Base-by-base conservation (phyloP, 2,113 vertebrate species). In the Pristiophorus japonicus region DNA sequence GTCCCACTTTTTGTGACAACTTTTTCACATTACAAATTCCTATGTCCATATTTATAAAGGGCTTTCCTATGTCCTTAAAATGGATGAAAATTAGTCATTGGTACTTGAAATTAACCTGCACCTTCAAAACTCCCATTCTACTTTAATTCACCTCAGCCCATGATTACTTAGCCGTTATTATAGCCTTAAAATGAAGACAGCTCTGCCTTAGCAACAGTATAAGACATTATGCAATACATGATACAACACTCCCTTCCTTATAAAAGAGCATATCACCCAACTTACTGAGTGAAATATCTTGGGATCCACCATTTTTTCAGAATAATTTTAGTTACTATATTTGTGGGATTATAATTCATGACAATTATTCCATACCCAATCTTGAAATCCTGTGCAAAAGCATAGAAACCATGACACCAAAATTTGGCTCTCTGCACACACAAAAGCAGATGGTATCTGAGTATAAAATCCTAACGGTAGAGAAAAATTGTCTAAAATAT, bases 301-400 rank as follows among this genome's bases (percentile, higher is more conserved):
- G 22, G 8, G 24, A 51, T 30, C 45, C 42, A 88, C 10, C 4
- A 30, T 62, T n/a, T 62, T 16, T 90, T 87, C 24, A 62, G 14
- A 90, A 16, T 34, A 90, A n/a, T n/a, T 34, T n/a, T 38, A n/a
- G 51, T 34, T 88, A 88, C 81, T 22, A 4, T 22, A 4, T 6
- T 18, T 62, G 87, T 59, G 30, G 14, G 87, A 12, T 81, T 81
- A 81, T 42, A 62, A 18, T 90, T 59, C 27, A 62, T n/a, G 55
- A 12, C 85, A 62, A 55, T 90, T 62, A 18, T 30, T 90, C 30
- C 16, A 34, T 18, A 62, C 30, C 51, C 55, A 90, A 81, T 81
- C 75, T 42, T 81, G 87, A 90, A 59, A n/a, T n/a, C n/a, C n/a
- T n/a, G n/a, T n/a, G n/a, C n/a, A n/a, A 51, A 51, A 87, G 81